Percentiles rank a stretch among this genome's conserved stretches.
phyloP scores from a whole-genome alignment of 1,140 invertebrate species.

The Neodiprion virginianus region DNA sequence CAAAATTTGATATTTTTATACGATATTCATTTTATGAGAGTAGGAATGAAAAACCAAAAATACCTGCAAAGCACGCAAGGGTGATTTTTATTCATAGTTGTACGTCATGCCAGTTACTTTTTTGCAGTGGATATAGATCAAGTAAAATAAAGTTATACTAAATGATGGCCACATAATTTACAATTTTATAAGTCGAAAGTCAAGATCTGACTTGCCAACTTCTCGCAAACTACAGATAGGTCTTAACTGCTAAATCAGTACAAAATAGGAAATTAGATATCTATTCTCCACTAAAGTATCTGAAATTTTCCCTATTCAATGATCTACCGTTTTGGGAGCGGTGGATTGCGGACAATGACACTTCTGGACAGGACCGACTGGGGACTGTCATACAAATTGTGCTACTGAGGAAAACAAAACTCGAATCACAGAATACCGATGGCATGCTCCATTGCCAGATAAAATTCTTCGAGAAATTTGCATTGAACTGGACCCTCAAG shows the following conservation, averaged over 20 bases:
- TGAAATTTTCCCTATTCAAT: constrained; percentile 86
- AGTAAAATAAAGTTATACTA: constrained; percentile 86
- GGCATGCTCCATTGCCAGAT: constrained; percentile 70
- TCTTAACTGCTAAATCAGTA: constrained; percentile 92
- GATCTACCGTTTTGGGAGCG: constrained; percentile 73
- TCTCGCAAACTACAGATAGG: constrained; percentile 74
- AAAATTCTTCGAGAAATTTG: constrained; percentile 66
- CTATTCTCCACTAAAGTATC: constrained; percentile 86
- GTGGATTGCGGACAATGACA: constrained; percentile 77
- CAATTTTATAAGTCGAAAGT: constrained; percentile 82
- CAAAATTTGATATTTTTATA: constrained; percentile 11
- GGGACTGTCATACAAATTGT: constrained; percentile 81
- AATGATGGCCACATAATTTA: constrained; percentile 94
- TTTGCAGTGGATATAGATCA: constrained; percentile 61
- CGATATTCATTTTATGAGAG: neutral
- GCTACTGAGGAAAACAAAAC: constrained; percentile 85
- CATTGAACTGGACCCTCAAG: constrained; percentile 71
- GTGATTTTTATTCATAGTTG: constrained; percentile 19
- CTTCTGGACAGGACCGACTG: constrained; percentile 74
- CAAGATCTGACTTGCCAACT: constrained; percentile 74
- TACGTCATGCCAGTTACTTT: constrained; percentile 15
- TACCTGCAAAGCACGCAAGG: neutral
- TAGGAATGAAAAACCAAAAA: neutral
- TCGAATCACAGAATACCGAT: constrained; percentile 70
- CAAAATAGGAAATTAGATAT: constrained; percentile 93